These are phyloP conservation scores for Pseudorectes ferrugineus DNA, from an alignment of 2,113 vertebrate genomes.

Conservation along the genomic window DNA sequence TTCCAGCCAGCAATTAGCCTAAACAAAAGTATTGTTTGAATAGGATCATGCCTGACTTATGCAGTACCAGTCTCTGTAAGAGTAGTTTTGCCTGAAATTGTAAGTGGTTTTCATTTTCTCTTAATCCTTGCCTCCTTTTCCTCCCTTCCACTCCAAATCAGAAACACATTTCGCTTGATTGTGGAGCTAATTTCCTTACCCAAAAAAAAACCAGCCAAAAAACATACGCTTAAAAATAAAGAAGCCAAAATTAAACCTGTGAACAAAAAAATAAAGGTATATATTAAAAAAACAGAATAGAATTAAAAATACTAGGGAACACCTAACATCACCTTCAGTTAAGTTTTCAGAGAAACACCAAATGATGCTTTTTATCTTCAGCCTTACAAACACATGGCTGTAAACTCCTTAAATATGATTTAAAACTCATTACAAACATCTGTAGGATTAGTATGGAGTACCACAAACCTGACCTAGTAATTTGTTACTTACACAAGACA, in stretches of 20 bases:
- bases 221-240: not conserved
- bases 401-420: not conserved
- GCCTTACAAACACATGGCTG: not conserved
- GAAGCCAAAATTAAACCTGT: not conserved
- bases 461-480: not conserved
- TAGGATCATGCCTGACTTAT: conserved; percentile 1
- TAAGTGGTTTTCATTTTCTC: conserved; percentile 32
- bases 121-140: conserved; percentile 1
- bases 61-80: not conserved
- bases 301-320: not conserved
- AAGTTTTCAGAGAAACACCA: not conserved
- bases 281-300: not conserved
- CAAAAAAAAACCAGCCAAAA: not conserved
- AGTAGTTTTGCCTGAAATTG: conserved; percentile 13
- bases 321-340: not conserved
- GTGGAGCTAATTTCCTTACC: not conserved
- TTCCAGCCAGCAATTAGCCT: conserved; percentile 8
- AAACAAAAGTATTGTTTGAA: conserved; percentile 24
- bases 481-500: not conserved
- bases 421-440: not conserved
- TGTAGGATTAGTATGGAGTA: not conserved
- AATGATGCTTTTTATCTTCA: not conserved
- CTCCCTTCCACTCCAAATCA: not conserved
- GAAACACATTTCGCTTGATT: conserved; percentile 47
- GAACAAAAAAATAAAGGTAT: not conserved